Evolutionary conservation across 2,113 vertebrate species (phyloP), one percentile per base, ranked within the genome.

Genomic region (Sorex araneus): DNA sequence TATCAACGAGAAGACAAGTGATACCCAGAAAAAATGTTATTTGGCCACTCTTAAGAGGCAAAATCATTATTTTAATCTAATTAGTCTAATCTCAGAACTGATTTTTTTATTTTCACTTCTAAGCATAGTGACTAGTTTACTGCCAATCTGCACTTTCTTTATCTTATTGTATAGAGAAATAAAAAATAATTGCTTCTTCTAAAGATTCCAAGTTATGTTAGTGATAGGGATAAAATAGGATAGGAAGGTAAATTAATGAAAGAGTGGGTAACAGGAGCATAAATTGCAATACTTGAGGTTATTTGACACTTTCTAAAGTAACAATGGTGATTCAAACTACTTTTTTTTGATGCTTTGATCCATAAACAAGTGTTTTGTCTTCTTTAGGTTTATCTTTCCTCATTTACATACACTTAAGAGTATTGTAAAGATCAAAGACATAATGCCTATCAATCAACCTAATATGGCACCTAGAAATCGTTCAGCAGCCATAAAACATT

Each of bases 161-260:
- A 13, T 82, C 27, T 93, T 30, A 57, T 15, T 76, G 32, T 86
- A 45, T n/a, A 84, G 64, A 87, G n/a, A 92, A 89, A 32, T 18
- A 40, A 3, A 63, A 73, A 80, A 45, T 30, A 21, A 18, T 13
- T 23, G 30, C 30, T 78, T 13, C 71, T 4, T 83, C 36, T 73
- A 67, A 77, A 70, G 19, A 25, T 82, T 80, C 4, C 43, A 11
- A 77, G 18, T 54, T 18, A 28, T 8, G 3, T 75, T n/a, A 45
- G 12, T 18, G 2, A 21, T 82, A 4, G 8, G 23, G 7, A 57
- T 30, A 30, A 82, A 30, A 23, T 10, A 32, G 4, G 6, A 36
- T 4, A 74, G 34, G 27, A 81, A 82, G 74, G 4, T 9, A 64
- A 82, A 7, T 1, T 28, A 36, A 90, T 21, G 7, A 45, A 64